Base-by-base conservation (phyloP, 1,140 invertebrate genomes). In the Listronotus oregonensis region DNA sequence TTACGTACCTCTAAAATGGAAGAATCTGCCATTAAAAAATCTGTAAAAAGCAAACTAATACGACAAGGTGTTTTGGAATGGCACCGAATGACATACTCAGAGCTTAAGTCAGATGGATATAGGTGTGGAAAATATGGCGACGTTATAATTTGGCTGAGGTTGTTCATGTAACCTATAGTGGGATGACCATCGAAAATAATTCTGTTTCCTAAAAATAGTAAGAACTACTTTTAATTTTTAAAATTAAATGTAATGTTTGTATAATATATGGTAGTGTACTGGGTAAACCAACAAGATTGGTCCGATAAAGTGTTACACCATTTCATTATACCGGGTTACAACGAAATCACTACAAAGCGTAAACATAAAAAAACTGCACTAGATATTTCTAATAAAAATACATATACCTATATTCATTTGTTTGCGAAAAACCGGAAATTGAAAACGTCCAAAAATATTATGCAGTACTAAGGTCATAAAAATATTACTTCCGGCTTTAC, bases 121-220 rank as follows among this genome's bases (percentile, higher is more conserved):
- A 82, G 80, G 66, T 85, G 81, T 0, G 89, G 89, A 64, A 90
- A 90, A 74, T 88, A 90, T 3, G 89, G 89, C 5, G 88, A 87
- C 44, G 77, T 84, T 54, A 88, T 82, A 70, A 71, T 79, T 64
- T 71, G 80, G 76, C 43, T 80, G 75, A 34, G 73, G 62, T 61
- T 79, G 57, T 57, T 78, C 76, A 70, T 71, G 71, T 39, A 75
- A 64, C 34, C 72, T 15, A 59, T 70, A 70, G 57, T 80, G 70
- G 34, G 79, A 75, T 70, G 77, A 6, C 87, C 87, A 42, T 81
- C 83, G 18, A 89, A 75, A 62, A 85, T 78, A 62, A 87, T 78
- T 44, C 84, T 80, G 73, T 90, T 90, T 67, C 86, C 88, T 90
- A 59, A 58, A 69, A n/a, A n/a, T n/a, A n/a, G n/a, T n/a, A 21